Conservation (phyloP, 2,113 vertebrate genomes). For the Tauraco erythrolophus region DNA sequence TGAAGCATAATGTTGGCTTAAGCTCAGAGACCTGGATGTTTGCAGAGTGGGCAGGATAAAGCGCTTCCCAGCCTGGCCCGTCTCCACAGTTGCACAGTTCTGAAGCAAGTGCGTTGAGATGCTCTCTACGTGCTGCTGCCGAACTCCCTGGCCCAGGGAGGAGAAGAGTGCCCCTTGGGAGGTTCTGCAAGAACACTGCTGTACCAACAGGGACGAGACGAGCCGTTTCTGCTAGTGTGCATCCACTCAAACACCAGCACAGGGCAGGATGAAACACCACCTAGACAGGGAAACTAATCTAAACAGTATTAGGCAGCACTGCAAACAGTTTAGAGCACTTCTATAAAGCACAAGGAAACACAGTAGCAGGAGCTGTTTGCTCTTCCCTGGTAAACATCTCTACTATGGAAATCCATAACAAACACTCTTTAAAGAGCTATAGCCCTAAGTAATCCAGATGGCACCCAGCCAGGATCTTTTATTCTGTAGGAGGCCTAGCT, state of each 20-base stretch:
- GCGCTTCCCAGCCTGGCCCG: neutral
- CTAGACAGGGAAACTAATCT: neutral
- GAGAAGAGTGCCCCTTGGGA: neutral
- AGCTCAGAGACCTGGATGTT: neutral
- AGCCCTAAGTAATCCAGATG: conserved; percentile 11
- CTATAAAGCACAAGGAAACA: neutral
- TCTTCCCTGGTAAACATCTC: neutral
- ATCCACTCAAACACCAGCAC: neutral
- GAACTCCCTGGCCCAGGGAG: neutral
- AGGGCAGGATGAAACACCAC: neutral
- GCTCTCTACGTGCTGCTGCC: neutral
- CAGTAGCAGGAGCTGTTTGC: neutral
- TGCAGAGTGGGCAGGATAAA: neutral
- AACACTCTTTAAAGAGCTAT: neutral
- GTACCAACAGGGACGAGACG: rapidly evolving
- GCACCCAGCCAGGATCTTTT: conserved; percentile 16
- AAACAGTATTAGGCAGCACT: neutral
- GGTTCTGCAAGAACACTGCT: neutral
- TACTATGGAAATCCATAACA: conserved; percentile 8
- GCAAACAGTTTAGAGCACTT: neutral
- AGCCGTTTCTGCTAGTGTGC: neutral
- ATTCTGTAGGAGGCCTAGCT: neutral
- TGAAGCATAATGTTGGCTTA: neutral
- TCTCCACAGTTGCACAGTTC: rapidly evolving
- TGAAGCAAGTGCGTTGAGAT: rapidly evolving